A percentile compares a stretch with the other conserved stretches of the same genome.
phyloP scores from a whole-genome alignment of 2,113 vertebrate genomes.

The Azemiops feae region DNA sequence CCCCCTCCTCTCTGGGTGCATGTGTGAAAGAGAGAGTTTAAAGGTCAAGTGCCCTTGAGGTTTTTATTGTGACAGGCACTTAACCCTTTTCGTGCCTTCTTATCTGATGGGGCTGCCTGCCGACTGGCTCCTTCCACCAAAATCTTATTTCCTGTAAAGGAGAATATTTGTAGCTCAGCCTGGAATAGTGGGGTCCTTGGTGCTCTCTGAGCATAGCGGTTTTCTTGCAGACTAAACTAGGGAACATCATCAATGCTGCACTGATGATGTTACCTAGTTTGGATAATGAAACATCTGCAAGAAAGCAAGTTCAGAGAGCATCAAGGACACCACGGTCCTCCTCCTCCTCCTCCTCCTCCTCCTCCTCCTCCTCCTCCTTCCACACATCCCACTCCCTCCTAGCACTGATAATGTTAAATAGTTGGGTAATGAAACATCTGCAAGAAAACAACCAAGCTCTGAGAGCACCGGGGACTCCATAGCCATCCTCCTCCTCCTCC shows the following conservation, averaged over 20 bases:
- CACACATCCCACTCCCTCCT: too few relatives aligned
- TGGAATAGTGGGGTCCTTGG: neutral
- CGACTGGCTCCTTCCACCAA: conserved; percentile 42
- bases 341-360: too few relatives aligned
- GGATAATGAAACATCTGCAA: neutral
- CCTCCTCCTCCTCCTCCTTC: neutral
- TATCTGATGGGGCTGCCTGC: conserved; percentile 68
- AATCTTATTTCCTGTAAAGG: conserved; percentile 51
- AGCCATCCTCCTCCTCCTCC: too few relatives aligned
- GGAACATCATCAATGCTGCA: neutral
- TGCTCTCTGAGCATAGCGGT: neutral
- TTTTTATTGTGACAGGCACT: conserved; percentile 70
- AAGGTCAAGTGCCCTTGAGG: conserved; percentile 67
- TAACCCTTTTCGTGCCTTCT: conserved; percentile 66
- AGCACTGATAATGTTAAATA: too few relatives aligned
- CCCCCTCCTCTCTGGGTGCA: neutral
- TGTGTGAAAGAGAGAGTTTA: conserved; percentile 40
- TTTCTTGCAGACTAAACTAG: neutral
- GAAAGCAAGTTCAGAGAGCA: neutral
- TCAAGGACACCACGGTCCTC: neutral
- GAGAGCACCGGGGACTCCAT: too few relatives aligned
- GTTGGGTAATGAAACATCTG: too few relatives aligned
- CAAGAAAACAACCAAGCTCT: too few relatives aligned
- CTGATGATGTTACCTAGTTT: neutral
- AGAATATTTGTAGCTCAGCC: neutral